Conservation (phyloP, 2,113 vertebrate species). For the Varanus komodoensis region DNA sequence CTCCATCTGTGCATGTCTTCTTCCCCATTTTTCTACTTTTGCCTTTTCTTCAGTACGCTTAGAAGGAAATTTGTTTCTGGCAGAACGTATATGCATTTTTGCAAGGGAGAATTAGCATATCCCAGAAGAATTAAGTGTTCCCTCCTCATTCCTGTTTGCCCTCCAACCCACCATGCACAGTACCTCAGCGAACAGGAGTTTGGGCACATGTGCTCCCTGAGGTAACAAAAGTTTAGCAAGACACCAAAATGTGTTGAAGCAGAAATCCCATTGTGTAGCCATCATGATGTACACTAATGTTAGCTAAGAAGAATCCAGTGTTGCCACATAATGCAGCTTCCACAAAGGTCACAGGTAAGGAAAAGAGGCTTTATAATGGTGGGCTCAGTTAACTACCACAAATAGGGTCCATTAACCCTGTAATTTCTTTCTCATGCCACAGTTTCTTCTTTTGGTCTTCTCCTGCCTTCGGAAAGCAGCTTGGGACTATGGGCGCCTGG, state of each 20-base stretch:
- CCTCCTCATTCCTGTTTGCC: neutral
- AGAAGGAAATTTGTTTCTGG: neutral
- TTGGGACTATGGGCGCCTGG: conserved; percentile 96
- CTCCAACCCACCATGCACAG: neutral
- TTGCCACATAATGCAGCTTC: accelerated
- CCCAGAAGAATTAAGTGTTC: neutral
- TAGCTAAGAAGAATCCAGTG: neutral
- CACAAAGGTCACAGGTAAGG: neutral
- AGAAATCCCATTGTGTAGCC: neutral
- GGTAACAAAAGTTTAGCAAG: neutral
- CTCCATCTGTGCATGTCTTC: neutral
- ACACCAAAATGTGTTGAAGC: neutral
- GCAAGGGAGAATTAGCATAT: neutral
- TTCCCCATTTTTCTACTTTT: neutral
- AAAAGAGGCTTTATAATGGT: neutral
- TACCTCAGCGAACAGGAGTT: neutral
- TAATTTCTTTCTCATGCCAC: conserved; percentile 6
- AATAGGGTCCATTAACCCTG: neutral
- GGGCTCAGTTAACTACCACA: neutral
- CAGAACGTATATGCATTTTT: neutral
- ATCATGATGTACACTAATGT: neutral
- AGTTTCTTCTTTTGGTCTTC: conserved; percentile 91
- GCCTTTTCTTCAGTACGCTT: neutral
- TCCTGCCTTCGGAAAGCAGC: conserved; percentile 97
- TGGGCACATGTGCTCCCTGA: neutral